phyloP scores from a whole-genome alignment of 2,888 invertebrate genomes.

The Himalopsyche kuldschensis region DNA sequence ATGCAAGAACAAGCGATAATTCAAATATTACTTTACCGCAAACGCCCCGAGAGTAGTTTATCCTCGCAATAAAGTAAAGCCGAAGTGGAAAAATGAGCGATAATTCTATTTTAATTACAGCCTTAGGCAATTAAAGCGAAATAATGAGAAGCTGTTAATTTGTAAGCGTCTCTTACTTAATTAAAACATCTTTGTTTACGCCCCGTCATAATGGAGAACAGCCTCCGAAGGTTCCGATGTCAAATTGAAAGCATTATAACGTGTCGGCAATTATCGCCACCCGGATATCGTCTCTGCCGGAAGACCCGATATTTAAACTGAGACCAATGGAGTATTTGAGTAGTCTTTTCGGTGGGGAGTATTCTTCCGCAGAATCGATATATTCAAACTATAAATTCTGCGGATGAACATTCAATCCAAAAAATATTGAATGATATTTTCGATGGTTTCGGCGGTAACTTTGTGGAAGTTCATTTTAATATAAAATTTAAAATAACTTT shows the following conservation, averaged over 20 bases:
- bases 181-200: constrained; percentile 1
- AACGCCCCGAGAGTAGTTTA: not conserved
- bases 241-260: not conserved
- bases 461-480: too few species aligned
- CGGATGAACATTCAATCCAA: too few species aligned
- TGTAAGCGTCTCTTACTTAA: not conserved
- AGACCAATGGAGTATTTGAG: not conserved
- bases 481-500: too few species aligned
- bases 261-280: not conserved
- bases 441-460: too few species aligned
- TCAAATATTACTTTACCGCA: not conserved
- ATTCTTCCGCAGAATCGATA: too few species aligned
- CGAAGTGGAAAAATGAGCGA: not conserved
- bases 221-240: not conserved
- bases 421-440: too few species aligned
- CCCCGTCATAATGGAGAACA: not conserved
- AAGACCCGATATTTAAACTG: not conserved
- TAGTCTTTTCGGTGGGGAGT: too few species aligned
- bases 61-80: not conserved
- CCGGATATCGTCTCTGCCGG: not conserved
- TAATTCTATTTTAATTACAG: not conserved
- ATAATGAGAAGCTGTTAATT: not conserved
- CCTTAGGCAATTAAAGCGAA: not conserved
- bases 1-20: too few species aligned
- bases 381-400: too few species aligned